Percentiles rank a stretch among this genome's conserved stretches.
phyloP scores from a whole-genome alignment of 2,113 vertebrate species.

The Sphaerodactylus townsendi region DNA sequence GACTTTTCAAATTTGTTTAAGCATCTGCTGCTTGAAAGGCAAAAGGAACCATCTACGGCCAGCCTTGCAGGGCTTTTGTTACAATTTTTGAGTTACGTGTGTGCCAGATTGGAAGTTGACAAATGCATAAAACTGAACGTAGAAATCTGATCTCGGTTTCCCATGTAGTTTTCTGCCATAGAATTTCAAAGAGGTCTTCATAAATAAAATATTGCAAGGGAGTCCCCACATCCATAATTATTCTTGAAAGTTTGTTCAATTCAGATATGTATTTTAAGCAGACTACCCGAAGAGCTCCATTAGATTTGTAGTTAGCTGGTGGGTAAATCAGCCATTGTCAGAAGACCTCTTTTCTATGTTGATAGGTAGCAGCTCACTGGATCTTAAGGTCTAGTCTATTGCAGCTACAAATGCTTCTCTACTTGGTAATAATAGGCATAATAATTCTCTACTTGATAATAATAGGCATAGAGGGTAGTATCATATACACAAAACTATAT shows the following conservation, averaged over 20 bases:
- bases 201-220: no score
- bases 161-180: no score
- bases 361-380: background rate
- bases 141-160: no score
- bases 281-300: no score
- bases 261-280: no score
- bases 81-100: background rate
- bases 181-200: no score
- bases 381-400: background rate
- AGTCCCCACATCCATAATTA: no score
- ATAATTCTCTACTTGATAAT: background rate
- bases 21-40: background rate
- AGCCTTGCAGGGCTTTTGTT: background rate
- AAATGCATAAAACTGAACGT: no score
- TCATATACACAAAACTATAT: background rate
- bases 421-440: background rate
- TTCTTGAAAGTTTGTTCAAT: no score
- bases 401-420: background rate
- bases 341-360: background rate
- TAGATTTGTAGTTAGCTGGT: no score
- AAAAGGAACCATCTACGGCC: background rate
- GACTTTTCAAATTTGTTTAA: background rate
- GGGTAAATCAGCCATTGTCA: no score
- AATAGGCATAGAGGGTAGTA: background rate
- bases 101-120: no score